phyloP scores from a whole-genome alignment of 1,140 invertebrate genomes.

The Trinorchestia longiramus region DNA sequence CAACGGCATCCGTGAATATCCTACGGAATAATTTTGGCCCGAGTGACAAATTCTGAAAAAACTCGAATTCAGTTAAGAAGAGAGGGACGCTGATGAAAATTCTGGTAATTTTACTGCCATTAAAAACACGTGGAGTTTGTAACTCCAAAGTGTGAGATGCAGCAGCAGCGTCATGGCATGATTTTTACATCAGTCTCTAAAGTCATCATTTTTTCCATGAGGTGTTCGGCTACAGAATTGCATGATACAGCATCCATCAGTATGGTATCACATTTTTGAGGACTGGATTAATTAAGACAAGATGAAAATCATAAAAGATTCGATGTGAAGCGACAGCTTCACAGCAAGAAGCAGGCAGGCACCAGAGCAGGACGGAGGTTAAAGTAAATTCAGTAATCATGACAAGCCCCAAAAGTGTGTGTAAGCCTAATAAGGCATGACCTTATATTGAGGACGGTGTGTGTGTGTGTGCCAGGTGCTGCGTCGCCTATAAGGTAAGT shows the following conservation, averaged over 20 bases:
- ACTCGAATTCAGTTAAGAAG: too few species aligned
- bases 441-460: too few species aligned
- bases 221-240: not conserved
- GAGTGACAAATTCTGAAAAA: too few species aligned
- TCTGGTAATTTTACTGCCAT: not conserved
- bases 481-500: not conserved
- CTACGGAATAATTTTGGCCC: too few species aligned
- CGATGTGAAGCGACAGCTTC: not conserved
- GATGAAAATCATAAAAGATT: not conserved
- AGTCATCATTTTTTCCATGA: not conserved
- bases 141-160: not conserved
- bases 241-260: not conserved
- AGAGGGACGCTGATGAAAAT: too few species aligned
- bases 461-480: not conserved
- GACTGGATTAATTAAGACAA: not conserved
- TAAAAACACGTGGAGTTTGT: not conserved
- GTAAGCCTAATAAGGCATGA: not conserved
- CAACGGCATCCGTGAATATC: too few species aligned
- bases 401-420: not conserved
- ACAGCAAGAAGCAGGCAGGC: not conserved
- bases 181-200: too few species aligned
- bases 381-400: slow-evolving; percentile 2
- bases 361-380: not conserved
- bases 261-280: not conserved
- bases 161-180: not conserved